Evolutionary conservation across 1,140 invertebrate genomes (phyloP), one percentile per base, ranked within the genome.

Genomic region (Octopus sinensis): DNA sequence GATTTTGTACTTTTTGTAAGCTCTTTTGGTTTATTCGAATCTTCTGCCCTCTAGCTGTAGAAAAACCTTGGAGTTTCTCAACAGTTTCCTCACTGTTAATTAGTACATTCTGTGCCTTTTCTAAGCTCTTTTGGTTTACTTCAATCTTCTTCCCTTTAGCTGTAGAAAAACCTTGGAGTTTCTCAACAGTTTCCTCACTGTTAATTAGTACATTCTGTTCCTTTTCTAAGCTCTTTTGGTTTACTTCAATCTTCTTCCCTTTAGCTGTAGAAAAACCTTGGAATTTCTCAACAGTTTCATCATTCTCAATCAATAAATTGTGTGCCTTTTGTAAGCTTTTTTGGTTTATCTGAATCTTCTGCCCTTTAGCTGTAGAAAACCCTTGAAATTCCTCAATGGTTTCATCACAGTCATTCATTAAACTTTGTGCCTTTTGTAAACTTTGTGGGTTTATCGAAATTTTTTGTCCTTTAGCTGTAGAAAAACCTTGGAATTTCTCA

Each of bases 51-150:
- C 4, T 62, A 62, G 56, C 56, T 62, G 56, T 62, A 12, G 56
- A 62, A 62, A 62, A 62, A 62, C 56, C 56, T 23, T 23, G 23
- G 23, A 23, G 23, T 23, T 23, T 23, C 23, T 23, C 23, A 23
- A 23, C 23, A 23, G 23, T 23, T 23, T 23, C 23, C 23, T 23
- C 23, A 23, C 23, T 23, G 23, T 62, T 23, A 71, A 4, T 13
- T 4, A 71, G 5, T 6, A 77, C 5, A 5, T 53, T 53, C 51
- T 77, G 4, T 6, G 76, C 76, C 51, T 53, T 30, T 43, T 77
- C 51, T 7, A 77, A 51, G 13, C 76, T 77, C 51, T 77, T 43
- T 9, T 77, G n/a, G 23, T 77, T 77, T 77, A 77, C 76, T 43
- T 12, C 13, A 43, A 77, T 77, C 30, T 51, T 5, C 13, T 77